Conservation (phyloP, 2,797 vertebrate genomes). For the Karalla daura region DNA sequence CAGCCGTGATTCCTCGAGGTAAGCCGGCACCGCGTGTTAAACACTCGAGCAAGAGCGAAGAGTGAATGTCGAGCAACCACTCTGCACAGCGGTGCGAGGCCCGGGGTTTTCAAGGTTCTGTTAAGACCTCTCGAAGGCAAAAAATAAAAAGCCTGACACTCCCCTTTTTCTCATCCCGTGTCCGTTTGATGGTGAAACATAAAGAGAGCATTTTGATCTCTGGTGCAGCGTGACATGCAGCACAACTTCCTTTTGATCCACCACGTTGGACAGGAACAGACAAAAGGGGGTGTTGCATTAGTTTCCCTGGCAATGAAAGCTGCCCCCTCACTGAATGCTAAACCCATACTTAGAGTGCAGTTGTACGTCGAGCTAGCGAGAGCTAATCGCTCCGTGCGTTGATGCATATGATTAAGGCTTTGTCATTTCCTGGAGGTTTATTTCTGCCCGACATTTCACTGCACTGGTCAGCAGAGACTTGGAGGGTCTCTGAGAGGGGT, state of each 20-base stretch:
- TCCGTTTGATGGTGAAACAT: conserved; percentile 54
- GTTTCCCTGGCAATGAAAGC: conserved; percentile 73
- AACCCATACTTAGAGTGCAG: conserved; percentile 65
- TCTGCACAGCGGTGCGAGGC: neutral
- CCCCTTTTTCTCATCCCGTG: conserved; percentile 7
- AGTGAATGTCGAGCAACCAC: conserved; percentile 18
- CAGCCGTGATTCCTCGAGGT: conserved; percentile 1
- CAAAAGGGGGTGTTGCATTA: conserved; percentile 53
- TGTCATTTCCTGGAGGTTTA: conserved; percentile 57
- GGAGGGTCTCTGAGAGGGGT: conserved; percentile 23
- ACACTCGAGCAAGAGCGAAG: neutral
- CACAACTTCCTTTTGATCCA: conserved; percentile 65
- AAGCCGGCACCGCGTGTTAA: neutral
- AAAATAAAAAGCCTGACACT: conserved; percentile 5
- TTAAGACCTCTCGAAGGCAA: conserved; percentile 24
- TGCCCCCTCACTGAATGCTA: conserved; percentile 28
- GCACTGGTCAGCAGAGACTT: conserved; percentile 12
- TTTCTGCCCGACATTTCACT: conserved; percentile 45
- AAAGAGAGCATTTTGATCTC: conserved; percentile 61
- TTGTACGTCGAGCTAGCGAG: conserved; percentile 50
- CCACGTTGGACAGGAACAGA: conserved; percentile 28
- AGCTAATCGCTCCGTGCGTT: conserved; percentile 54
- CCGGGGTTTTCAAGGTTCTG: conserved; percentile 13
- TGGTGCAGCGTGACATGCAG: conserved; percentile 13
- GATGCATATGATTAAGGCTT: conserved; percentile 69